Conservation (phyloP, 2,113 vertebrate species). For the Steatornis caripensis region DNA sequence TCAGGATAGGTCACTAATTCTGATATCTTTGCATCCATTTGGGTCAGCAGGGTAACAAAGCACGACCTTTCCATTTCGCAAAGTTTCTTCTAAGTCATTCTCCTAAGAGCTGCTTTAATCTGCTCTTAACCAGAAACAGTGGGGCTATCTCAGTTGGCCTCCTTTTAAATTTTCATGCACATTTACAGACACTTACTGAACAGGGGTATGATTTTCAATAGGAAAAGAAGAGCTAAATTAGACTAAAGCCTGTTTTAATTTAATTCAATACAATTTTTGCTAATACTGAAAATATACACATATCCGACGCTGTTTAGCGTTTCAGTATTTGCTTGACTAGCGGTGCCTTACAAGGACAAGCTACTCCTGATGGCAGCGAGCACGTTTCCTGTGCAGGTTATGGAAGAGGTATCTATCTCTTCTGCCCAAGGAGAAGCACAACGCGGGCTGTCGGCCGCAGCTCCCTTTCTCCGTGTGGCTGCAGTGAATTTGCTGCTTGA, state of each 20-base stretch:
- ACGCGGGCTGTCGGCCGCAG: not conserved
- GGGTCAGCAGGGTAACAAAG: slow-evolving; percentile 44
- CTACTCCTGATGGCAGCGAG: not conserved
- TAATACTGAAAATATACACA: not conserved
- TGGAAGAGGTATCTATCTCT: not conserved
- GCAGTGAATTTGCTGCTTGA: slow-evolving; percentile 59
- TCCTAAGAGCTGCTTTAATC: slow-evolving; percentile 28
- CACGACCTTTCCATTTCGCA: slow-evolving; percentile 9
- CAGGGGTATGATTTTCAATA: not conserved
- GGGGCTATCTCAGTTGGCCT: not conserved
- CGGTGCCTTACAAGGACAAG: not conserved
- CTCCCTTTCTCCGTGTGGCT: slow-evolving; percentile 22
- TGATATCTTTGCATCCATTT: slow-evolving; percentile 35
- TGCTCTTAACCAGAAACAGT: not conserved
- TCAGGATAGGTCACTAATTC: not conserved
- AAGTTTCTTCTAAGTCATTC: slow-evolving; percentile 42
- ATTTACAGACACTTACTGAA: not conserved
- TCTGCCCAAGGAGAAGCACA: not conserved
- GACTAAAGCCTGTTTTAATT: not conserved
- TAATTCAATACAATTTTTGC: not conserved
- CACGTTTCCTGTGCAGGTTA: not conserved
- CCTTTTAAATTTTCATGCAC: not conserved
- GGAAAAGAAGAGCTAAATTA: slow-evolving; percentile 1
- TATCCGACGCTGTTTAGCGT: not conserved
- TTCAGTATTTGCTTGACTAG: not conserved